Conservation (phyloP, 2,113 vertebrate genomes). For the Accipiter virgatus region DNA sequence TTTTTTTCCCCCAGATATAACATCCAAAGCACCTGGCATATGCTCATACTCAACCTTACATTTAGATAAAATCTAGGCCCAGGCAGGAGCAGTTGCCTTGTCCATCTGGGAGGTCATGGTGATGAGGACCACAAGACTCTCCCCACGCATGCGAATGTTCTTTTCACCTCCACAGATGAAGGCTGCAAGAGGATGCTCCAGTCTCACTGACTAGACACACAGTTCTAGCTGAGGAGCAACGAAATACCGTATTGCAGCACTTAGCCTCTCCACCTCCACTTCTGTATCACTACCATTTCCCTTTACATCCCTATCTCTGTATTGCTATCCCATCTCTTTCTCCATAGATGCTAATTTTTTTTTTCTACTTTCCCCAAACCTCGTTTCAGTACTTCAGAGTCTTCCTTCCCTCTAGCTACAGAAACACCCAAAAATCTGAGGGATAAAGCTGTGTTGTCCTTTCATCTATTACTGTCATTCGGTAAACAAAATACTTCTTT, state of each 20-base stretch:
- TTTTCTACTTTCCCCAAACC: background rate
- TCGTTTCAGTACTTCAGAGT: background rate
- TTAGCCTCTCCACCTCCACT: background rate
- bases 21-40: background rate
- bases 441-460: background rate
- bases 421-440: rapidly evolving
- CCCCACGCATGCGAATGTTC: background rate
- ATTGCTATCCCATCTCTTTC: background rate
- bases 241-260: background rate
- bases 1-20: rapidly evolving
- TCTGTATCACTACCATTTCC: rapidly evolving
- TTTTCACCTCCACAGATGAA: background rate
- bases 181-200: background rate
- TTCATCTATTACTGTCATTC: background rate
- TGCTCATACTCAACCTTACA: rapidly evolving
- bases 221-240: rapidly evolving
- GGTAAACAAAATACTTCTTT: background rate
- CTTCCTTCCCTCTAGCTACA: background rate
- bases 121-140: background rate
- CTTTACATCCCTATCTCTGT: background rate
- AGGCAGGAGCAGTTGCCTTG: background rate
- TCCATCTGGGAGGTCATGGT: background rate
- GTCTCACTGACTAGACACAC: background rate
- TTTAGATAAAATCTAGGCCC: background rate
- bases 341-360: background rate